Evolutionary conservation across 2,888 invertebrate genomes (phyloP), one percentile per base, ranked within the genome.

Genomic region (Eumerus sabulonum): DNA sequence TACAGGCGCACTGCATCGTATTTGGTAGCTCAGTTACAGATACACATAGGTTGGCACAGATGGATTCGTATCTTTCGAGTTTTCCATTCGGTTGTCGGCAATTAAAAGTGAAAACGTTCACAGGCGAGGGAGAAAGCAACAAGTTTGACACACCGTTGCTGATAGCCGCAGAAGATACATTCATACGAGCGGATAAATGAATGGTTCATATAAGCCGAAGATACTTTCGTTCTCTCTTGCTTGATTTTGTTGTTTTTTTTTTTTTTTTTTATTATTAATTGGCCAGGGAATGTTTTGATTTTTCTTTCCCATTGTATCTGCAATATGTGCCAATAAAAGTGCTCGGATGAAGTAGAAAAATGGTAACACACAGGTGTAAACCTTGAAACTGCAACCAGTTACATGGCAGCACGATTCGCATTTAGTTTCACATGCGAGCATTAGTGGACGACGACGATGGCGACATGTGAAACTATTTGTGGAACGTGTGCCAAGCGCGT

Each of bases 121-220:
- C 67, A 63, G 67, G 60, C 73, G 73, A 72, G 73, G 67, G 77
- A 77, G 77, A 77, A 77, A 77, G 77, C 77, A 77, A 76, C 60
- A 72, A 56, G 66, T 76, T 60, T 67, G 67, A 56, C 66, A 51
- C 66, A 56, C 11, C 54, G 40, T 7, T 27, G 27, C 7, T 2
- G 27, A 27, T 27, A 27, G 3, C 7, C 27, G 27, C 27, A 36
- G n/a, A n/a, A n/a, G n/a, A n/a, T n/a, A n/a, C n/a, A n/a, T n/a
- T n/a, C n/a, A n/a, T n/a, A n/a, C n/a, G n/a, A n/a, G n/a, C n/a
- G n/a, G n/a, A n/a, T 38, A 51, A 40, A 40, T 40, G 12, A n/a
- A 40, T n/a, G 40, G 40, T 17, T 27, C 17, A 11, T 27, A 27
- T 27, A 7, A 7, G 40, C n/a, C 17, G 40, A 35, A 57, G 17